Evolutionary conservation across 2,888 invertebrate species (phyloP).

Genomic region (Zygaena filipendulae): DNA sequence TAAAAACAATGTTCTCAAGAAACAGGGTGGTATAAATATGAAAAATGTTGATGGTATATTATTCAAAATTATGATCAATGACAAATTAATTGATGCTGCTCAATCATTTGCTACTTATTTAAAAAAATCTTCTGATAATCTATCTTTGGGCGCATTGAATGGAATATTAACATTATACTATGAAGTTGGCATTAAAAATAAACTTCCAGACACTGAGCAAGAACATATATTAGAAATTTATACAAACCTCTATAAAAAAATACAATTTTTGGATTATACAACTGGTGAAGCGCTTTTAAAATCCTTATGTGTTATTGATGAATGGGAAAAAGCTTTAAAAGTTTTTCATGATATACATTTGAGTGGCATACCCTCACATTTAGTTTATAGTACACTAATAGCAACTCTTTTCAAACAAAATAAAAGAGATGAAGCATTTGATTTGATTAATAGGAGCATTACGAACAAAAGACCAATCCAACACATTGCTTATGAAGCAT

Average conservation of each 20-base stretch:
- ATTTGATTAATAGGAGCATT: slow-evolving; percentile 67
- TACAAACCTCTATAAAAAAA: slow-evolving; percentile 50
- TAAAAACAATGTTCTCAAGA: slow-evolving; percentile 44
- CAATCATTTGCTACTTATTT: slow-evolving; percentile 70
- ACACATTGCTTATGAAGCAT: slow-evolving; percentile 57
- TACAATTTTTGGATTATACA: slow-evolving; percentile 67
- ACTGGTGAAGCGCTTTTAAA: slow-evolving; percentile 71
- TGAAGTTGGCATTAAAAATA: slow-evolving; percentile 26
- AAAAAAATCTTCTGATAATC: slow-evolving; percentile 40
- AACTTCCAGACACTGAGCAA: slow-evolving; percentile 52
- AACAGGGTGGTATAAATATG: slow-evolving; percentile 37
- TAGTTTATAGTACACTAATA: slow-evolving; percentile 62
- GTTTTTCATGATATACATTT: slow-evolving; percentile 70
- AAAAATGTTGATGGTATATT: slow-evolving; percentile 72
- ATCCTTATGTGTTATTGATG: slow-evolving; percentile 71
- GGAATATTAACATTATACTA: slow-evolving; percentile 68
- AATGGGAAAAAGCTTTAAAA: slow-evolving; percentile 72
- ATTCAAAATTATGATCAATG: slow-evolving; percentile 55
- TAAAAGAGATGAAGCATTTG: slow-evolving; percentile 69
- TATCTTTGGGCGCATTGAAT: slow-evolving; percentile 69
- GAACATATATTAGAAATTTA: slow-evolving; percentile 64
- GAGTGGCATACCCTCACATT: slow-evolving; percentile 45
- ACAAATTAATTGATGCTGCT: slow-evolving; percentile 55
- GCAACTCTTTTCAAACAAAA: slow-evolving; percentile 69
- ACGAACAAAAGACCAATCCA: slow-evolving; percentile 42